Evolutionary conservation across 2,113 vertebrate species (phyloP), one percentile per base, ranked within the genome.

Genomic region (Naja naja): DNA sequence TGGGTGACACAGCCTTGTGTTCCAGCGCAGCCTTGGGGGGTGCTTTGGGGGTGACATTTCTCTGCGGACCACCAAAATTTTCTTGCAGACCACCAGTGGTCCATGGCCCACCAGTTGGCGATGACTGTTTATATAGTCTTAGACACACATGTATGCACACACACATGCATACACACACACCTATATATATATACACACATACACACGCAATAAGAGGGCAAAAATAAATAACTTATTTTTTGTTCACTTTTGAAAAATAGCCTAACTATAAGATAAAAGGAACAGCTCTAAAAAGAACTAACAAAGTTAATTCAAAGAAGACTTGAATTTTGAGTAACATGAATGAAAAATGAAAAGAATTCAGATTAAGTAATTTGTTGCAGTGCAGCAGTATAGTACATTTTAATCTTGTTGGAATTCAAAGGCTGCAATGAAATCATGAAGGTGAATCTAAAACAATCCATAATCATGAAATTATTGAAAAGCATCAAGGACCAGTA

Each of bases 321-420:
- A 94, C 22, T 81, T 95, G 96, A 97, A 97, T 96, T 96, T 96
- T 97, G 95, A 97, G 96, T 94, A 96, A 94, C 49, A 55, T 52
- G 89, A 89, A 95, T 97, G 93, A 96, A 97, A 97, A 94, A 97
- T 96, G 96, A 97, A 97, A 97, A 96, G 92, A 96, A 96, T 96
- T 93, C 92, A 94, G 93, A 60, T 85, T 96, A 96, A n/a, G 95
- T 97, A 97, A 96, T 97, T 95, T 93, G 81, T 94, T 96, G 90
- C 91, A 94, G 64, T 95, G 94, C 12, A 81, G 94, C 96, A 96
- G 94, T 97, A 96, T 92, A 92, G 90, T 96, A 91, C 25, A 74
- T 95, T 96, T 97, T 90, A 96, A 97, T 96, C 94, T 96, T 92
- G 96, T 98, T 97, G 96, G 95, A 97, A 98, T 97, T 96, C 96